Conservation (phyloP, 64 coral and sea anemone species). For the Orbicella faveolata region DNA sequence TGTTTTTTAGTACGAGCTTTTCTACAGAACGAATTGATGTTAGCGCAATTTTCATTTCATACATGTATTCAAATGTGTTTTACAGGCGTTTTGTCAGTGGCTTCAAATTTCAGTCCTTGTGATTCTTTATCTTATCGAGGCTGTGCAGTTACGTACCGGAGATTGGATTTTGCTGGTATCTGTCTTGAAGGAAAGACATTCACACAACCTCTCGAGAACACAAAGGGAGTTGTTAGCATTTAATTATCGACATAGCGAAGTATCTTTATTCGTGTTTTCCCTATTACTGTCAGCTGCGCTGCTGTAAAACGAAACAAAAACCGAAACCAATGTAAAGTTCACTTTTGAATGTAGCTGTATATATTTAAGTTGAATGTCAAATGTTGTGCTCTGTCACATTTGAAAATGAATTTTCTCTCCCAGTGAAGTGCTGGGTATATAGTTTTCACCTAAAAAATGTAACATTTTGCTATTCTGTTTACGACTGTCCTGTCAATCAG, state of each 20-base stretch:
- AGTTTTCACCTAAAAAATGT: too few relatives aligned
- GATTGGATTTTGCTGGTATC: conserved; percentile 19
- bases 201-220: background rate
- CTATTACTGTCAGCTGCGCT: background rate
- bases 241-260: background rate
- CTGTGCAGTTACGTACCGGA: background rate
- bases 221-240: conserved; percentile 24
- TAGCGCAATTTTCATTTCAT: background rate
- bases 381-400: too few relatives aligned
- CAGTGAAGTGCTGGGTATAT: too few relatives aligned
- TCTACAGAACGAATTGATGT: background rate
- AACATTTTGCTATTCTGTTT: too few relatives aligned
- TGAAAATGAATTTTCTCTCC: background rate
- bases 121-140: conserved; percentile 23
- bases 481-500: background rate
- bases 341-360: too few relatives aligned
- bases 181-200: background rate
- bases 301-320: background rate
- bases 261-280: background rate
- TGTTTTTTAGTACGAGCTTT: background rate
- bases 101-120: background rate
- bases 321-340: background rate
- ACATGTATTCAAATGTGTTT: background rate
- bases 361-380: too few relatives aligned
- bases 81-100: background rate